These are phyloP conservation scores for Ginglymostoma cirratum DNA, from an alignment of 2,113 vertebrate species.

Conservation along the genomic window DNA sequence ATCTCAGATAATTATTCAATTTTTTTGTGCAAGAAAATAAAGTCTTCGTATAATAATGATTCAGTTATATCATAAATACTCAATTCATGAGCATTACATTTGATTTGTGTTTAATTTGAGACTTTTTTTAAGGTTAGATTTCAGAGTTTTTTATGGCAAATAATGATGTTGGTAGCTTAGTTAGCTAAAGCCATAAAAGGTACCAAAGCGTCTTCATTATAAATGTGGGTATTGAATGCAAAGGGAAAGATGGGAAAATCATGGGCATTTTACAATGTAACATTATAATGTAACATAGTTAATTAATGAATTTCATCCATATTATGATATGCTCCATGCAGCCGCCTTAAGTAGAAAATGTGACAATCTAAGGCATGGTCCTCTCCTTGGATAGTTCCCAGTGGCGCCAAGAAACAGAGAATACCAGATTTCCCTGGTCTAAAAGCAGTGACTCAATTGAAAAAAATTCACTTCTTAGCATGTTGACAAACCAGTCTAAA, in stretches of 20 bases:
- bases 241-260: not conserved
- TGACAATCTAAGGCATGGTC: no score
- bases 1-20: not conserved
- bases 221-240: not conserved
- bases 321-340: no score
- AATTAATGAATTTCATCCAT: no score
- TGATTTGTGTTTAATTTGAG: not conserved
- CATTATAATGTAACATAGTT: no score
- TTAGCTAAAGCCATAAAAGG: not conserved
- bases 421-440: no score
- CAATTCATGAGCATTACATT: not conserved
- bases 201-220: not conserved
- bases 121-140: not conserved
- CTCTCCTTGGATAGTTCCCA: no score
- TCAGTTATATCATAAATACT: not conserved
- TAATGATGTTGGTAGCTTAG: not conserved
- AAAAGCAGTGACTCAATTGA: no score
- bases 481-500: no score
- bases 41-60: not conserved
- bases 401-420: no score
- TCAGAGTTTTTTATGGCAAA: not conserved
- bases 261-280: not conserved
- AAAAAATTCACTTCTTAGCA: no score
- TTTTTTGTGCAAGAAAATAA: not conserved
- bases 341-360: no score